Percentiles rank a stretch among this genome's conserved stretches.
phyloP scores from a whole-genome alignment of 2,888 invertebrate genomes.

The Caprella mutica region DNA sequence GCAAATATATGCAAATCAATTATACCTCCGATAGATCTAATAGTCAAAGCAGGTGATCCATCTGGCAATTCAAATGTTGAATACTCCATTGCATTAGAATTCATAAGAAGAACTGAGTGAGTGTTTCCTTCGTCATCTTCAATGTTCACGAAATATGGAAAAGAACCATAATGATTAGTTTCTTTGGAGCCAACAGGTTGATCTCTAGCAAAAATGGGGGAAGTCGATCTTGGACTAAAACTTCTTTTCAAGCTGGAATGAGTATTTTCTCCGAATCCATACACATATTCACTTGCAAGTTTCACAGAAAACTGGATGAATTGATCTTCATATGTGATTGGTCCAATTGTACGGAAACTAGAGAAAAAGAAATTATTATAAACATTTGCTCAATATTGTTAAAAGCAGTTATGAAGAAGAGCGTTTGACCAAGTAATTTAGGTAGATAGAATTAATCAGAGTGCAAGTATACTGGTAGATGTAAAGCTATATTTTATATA shows the following conservation, averaged over 20 bases:
- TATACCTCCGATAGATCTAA: conserved; percentile 67
- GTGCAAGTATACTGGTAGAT: no score
- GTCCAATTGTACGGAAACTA: conserved; percentile 27
- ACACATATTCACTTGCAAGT: conserved; percentile 41
- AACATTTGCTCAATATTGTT: not conserved
- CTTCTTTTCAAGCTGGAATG: conserved; percentile 40
- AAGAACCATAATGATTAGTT: conserved; percentile 27
- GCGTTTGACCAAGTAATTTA: no score
- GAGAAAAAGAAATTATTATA: no score
- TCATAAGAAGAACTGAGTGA: conserved; percentile 26
- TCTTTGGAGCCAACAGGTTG: no score
- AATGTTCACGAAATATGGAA: conserved; percentile 30
- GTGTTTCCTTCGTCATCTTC: conserved; percentile 29
- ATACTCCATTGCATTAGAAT: conserved; percentile 34
- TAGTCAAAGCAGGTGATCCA: conserved; percentile 13
- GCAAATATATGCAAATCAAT: conserved; percentile 65
- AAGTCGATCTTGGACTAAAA: conserved; percentile 37
- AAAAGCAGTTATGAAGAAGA: no score
- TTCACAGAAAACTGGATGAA: conserved; percentile 42
- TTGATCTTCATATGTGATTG: conserved; percentile 42
- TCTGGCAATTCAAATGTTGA: conserved; percentile 19
- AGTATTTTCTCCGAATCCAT: conserved; percentile 44
- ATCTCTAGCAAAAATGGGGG: conserved; percentile 29
- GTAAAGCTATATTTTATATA: no score
- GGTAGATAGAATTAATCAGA: no score